Base-by-base conservation (phyloP, 2,888 invertebrate species). In the Cenopis cana region DNA sequence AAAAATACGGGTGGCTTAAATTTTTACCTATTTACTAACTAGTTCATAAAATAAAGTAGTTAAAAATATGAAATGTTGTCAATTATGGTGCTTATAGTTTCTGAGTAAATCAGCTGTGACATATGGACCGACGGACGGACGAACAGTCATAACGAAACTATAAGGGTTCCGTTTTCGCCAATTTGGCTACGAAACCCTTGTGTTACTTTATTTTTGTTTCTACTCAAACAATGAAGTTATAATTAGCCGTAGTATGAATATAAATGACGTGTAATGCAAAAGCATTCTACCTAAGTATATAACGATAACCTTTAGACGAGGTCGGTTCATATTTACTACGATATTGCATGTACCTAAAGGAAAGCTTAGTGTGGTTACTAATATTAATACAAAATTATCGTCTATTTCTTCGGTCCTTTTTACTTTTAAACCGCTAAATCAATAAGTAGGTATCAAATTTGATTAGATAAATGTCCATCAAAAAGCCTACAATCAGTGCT, bases 221-320 rank as follows among this genome's bases (percentile, higher is more conserved):
- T 41, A 14, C 41, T 14, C 46, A 29, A 60, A 61, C 20, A 29
- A 55, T 24, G 20, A 38, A 46, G 11, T 46, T 60, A 46, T 24
- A 46, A 24, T 46, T 46, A 46, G 24, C 24, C 24, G n/a, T n/a
- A 46, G 59, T 46, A 6, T 57, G n/a, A 57, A 57, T 57, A 38
- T 38, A 57, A 38, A 18, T 57, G 12, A 36, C n/a, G n/a, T n/a
- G n/a, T n/a, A n/a, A n/a, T n/a, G n/a, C n/a, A n/a, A n/a, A n/a
- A n/a, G n/a, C n/a, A n/a, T n/a, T n/a, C n/a, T n/a, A n/a, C n/a
- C n/a, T n/a, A 24, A 24, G 2, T 24, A 24, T 24, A 4, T 24
- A 14, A 38, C 46, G 41, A 60, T 60, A 60, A 60, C 60, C 46
- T 60, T 46, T 46, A 11, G 10, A 46, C n/a, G 46, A 60, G 60